Base-by-base conservation (phyloP, 2,797 vertebrate species). In the Acanthurus leucopareius region DNA sequence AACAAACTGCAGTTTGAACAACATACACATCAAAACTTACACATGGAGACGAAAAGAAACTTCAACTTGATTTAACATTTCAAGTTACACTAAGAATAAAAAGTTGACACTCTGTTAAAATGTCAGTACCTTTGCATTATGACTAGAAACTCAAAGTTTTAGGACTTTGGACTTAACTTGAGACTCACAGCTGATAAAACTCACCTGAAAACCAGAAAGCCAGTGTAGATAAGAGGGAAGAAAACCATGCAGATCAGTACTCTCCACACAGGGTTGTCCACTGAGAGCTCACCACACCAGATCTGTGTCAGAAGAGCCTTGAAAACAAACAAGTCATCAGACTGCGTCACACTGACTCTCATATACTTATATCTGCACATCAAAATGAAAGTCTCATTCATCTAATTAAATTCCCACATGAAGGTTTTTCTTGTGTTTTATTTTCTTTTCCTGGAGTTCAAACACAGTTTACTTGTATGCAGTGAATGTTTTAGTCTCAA, bases 261-360 rank as follows among this genome's bases (percentile, higher is more conserved):
- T 42, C 89, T 93, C 97, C 97, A 99, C 10, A 97, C 90, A 6
- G 94, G 92, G 0, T 97, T 99, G 86, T 96, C 96, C 76, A 97
- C 96, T 0, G 95, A 94, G 56, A 99, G 93, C 90, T 97, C 95
- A 0, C 98, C 97, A 94, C 96, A 99, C 98, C 98, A 99, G 88
- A 99, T 97, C 92, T 97, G 96, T 65, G 97, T 99, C 80, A 99
- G 94, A 72, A 97, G 96, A 85, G 95, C 96, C 98, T 99, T 86
- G 57, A 72, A 70, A 45, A 86, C 3, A 56, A 4, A 45, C 2
- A 0, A 6, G 45, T 49, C 9, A 22, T 19, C 58, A 67, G 20
- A 72, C 6, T 11, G n/a, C 0, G 14, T 56, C 42, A 45, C 3
- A 5, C 56, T 61, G 25, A 49, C 22, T 32, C 19, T 40, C 57